These are phyloP conservation scores for Gerris lacustris DNA, from an alignment of 2,888 invertebrate genomes.

Conservation along the genomic window DNA sequence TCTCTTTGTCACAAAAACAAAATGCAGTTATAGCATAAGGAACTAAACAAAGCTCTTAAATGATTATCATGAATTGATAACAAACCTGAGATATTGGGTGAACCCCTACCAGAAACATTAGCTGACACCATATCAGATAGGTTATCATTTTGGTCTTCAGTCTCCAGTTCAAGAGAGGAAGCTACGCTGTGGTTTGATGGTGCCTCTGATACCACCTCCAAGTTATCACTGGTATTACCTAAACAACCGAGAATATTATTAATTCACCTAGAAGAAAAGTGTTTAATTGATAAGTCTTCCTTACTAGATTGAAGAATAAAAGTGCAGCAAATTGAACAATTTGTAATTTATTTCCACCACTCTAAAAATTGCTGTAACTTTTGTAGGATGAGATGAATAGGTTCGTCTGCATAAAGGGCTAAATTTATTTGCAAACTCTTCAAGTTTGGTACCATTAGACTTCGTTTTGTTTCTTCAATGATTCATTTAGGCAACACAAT, in stretches of 20 bases:
- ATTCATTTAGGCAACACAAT: too few relatives aligned
- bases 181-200: slow-evolving; percentile 92
- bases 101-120: slow-evolving; percentile 81
- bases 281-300: neutral
- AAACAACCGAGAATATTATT: neutral
- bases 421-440: too few relatives aligned
- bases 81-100: slow-evolving; percentile 79
- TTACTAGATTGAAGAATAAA: neutral
- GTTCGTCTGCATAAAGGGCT: too few relatives aligned
- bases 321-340: slow-evolving; percentile 7
- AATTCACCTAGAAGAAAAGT: neutral
- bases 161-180: slow-evolving; percentile 75
- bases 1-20: too few relatives aligned
- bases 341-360: neutral
- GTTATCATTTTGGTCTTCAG: slow-evolving; percentile 72
- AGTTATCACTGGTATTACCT: slow-evolving; percentile 79
- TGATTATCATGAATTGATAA: neutral
- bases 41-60: too few relatives aligned
- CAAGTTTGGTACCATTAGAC: too few relatives aligned
- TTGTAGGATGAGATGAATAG: too few relatives aligned
- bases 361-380: too few relatives aligned
- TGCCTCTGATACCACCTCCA: slow-evolving; percentile 90
- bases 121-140: slow-evolving; percentile 95
- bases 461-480: too few relatives aligned
- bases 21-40: too few relatives aligned